Conservation (phyloP, 35 echinoderm and acorn worm species). For the Holothuria glaberrima region DNA sequence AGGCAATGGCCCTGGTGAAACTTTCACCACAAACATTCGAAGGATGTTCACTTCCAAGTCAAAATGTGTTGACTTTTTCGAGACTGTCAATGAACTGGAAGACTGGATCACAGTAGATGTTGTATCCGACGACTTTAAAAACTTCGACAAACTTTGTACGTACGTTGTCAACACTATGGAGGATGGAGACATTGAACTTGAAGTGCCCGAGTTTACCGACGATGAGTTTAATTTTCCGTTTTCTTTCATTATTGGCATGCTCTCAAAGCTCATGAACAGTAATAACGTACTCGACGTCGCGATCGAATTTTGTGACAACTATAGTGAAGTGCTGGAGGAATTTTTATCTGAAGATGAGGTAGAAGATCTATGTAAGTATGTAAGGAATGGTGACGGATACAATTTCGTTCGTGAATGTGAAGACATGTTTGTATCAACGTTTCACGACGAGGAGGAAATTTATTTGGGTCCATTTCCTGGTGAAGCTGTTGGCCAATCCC, state of each 20-base stretch:
- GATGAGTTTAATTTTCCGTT: not conserved
- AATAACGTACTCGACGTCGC: not conserved
- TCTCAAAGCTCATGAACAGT: conserved; percentile 7
- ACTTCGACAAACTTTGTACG: conserved; percentile 4
- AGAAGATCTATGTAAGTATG: not conserved
- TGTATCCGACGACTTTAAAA: not conserved
- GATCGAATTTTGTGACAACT: conserved; percentile 13
- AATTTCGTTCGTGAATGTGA: conserved; percentile 41
- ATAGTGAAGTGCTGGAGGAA: not conserved
- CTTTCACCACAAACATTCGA: not conserved
- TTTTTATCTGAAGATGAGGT: conserved; percentile 15
- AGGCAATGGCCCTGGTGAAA: not conserved
- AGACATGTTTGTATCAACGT: conserved; percentile 27
- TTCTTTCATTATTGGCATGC: not conserved
- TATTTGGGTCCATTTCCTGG: conserved; percentile 40
- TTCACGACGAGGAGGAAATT: conserved; percentile 36
- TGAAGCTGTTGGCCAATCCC: conserved; percentile 18
- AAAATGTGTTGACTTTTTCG: conserved; percentile 22
- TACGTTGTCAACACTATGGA: conserved; percentile 23
- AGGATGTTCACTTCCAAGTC: not conserved
- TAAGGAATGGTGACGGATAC: not conserved
- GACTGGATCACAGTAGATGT: not conserved
- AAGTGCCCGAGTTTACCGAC: not conserved
- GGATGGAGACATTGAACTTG: conserved; percentile 25
- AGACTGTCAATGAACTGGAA: not conserved